Evolutionary conservation across 2,797 vertebrate species (phyloP).

Genomic region (Danio jaintianensis): DNA sequence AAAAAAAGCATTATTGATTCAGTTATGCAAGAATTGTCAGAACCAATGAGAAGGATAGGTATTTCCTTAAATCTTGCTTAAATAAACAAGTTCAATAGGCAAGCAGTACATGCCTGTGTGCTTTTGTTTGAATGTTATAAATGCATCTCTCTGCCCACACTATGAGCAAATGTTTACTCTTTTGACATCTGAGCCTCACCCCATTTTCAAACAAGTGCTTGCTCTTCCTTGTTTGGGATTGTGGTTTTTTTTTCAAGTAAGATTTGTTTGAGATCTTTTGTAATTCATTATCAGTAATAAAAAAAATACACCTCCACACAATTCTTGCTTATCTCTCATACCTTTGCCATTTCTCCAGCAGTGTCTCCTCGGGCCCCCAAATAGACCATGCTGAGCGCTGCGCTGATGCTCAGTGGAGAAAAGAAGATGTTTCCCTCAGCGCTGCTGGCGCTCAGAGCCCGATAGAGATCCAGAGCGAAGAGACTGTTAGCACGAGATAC

Average conservation of each 20-base stretch:
- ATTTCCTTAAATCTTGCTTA: not conserved
- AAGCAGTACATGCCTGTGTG: not conserved
- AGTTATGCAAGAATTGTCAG: not conserved
- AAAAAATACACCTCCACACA: not conserved
- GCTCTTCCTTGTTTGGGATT: not conserved
- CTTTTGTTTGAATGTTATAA: not conserved
- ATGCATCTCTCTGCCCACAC: not conserved
- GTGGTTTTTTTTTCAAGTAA: not conserved
- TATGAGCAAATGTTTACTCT: constrained; percentile 4
- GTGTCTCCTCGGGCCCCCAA: constrained; percentile 84
- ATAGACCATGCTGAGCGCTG: constrained; percentile 87
- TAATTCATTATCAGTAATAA: no score
- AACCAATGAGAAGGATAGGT: not conserved
- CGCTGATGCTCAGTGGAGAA: constrained; percentile 87
- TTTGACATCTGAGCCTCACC: not conserved
- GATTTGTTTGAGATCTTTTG: not conserved
- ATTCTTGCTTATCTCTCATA: constrained; percentile 56
- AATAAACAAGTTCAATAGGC: not conserved
- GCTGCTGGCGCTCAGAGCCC: constrained; percentile 70
- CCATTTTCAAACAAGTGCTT: not conserved
- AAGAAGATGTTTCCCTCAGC: constrained; percentile 83
- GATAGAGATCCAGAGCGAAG: constrained; percentile 87
- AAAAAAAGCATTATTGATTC: not conserved
- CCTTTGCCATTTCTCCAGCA: constrained; percentile 84
- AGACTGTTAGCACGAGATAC: constrained; percentile 78